phyloP scores from a whole-genome alignment of 2,113 vertebrate species.

The Pterocles gutturalis region DNA sequence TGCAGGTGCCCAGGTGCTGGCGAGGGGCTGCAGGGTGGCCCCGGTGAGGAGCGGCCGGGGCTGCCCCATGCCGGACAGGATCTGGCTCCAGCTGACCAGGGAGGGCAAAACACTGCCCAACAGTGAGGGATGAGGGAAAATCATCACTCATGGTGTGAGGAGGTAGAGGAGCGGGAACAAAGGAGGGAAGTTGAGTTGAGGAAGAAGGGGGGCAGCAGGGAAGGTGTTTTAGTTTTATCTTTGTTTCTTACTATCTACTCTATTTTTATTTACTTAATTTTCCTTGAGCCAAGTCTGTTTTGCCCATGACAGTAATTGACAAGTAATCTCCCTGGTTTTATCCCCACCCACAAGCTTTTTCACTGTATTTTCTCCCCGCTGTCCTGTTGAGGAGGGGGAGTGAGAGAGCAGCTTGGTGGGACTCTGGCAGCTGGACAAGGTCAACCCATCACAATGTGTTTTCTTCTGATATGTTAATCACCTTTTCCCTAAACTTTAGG shows the following conservation, averaged over 20 bases:
- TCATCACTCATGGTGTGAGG: neutral
- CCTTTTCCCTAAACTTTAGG: neutral
- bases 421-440: neutral
- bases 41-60: neutral
- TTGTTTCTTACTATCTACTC: neutral
- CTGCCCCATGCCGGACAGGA: too few species aligned
- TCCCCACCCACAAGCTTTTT: neutral
- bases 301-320: neutral
- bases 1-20: too few species aligned
- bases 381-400: neutral
- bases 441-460: neutral
- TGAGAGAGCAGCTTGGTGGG: neutral
- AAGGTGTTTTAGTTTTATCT: neutral
- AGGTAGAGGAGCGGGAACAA: rapidly evolving
- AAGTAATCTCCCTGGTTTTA: neutral
- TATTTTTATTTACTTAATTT: neutral
- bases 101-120: neutral
- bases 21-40: rapidly evolving
- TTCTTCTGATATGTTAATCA: neutral
- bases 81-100: rapidly evolving
- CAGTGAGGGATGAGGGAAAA: neutral
- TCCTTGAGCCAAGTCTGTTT: neutral
- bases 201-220: rapidly evolving
- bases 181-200: rapidly evolving
- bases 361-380: neutral